Evolutionary conservation across 2,888 invertebrate genomes (phyloP).

Genomic region (Panopea generosa): DNA sequence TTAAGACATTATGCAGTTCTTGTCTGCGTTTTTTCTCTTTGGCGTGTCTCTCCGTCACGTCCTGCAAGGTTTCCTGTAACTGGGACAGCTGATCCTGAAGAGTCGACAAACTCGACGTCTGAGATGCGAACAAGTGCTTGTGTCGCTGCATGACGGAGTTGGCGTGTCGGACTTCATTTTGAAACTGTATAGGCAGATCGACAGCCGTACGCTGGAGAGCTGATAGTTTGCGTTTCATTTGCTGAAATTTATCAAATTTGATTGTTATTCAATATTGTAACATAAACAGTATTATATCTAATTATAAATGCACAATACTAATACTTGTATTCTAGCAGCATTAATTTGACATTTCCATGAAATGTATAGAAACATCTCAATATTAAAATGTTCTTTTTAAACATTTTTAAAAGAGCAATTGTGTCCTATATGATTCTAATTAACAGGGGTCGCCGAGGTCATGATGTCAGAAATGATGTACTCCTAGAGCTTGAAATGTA

Average conservation of each 20-base stretch:
- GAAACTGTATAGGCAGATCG: constrained; percentile 72
- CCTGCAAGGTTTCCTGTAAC: constrained; percentile 70
- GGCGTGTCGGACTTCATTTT: constrained; percentile 70
- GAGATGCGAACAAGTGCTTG: constrained; percentile 69
- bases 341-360: background rate
- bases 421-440: too few relatives aligned
- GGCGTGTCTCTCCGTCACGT: constrained; percentile 75
- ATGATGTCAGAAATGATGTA: too few relatives aligned
- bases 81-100: constrained; percentile 73
- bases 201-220: constrained; percentile 67
- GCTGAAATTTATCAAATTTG: constrained; percentile 52
- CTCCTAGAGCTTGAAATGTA: too few relatives aligned
- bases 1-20: constrained; percentile 79
- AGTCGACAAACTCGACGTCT: constrained; percentile 74
- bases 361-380: background rate
- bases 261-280: too few relatives aligned
- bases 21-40: constrained; percentile 79
- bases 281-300: too few relatives aligned
- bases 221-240: constrained; percentile 64
- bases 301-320: too few relatives aligned
- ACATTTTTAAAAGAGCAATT: too few relatives aligned
- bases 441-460: too few relatives aligned
- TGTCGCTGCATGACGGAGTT: constrained; percentile 73
- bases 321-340: too few relatives aligned
- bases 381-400: too few relatives aligned